Percentiles rank a stretch among this genome's conserved stretches.
phyloP scores from a whole-genome alignment of 92 coral and sea anemone genomes.

The Phymanthus crucifer region DNA sequence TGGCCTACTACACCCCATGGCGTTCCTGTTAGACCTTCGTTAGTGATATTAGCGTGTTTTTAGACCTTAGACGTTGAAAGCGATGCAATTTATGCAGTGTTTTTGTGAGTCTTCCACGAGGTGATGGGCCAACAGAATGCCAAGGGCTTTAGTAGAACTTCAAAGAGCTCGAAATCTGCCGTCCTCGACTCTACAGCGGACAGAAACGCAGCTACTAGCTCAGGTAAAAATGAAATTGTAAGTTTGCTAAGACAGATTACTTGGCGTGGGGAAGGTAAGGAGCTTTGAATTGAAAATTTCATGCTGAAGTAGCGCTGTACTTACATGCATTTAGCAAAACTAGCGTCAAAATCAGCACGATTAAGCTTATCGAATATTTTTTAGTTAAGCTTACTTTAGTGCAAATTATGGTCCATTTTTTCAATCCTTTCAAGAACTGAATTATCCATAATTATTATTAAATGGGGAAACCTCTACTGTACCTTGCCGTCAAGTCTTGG shows the following conservation, averaged over 20 bases:
- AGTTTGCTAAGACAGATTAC: neutral
- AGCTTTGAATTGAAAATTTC: neutral
- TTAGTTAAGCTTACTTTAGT: no score
- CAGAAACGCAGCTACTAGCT: constrained; percentile 1
- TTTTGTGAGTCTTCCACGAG: constrained; percentile 1
- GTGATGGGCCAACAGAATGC: constrained; percentile 53
- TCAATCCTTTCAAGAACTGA: neutral
- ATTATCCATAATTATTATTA: neutral
- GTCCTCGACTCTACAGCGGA: constrained; percentile 12
- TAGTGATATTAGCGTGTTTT: neutral
- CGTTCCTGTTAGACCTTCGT: constrained; percentile 17
- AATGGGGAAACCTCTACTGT: neutral
- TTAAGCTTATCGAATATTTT: neutral
- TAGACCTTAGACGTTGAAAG: neutral
- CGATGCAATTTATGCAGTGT: constrained; percentile 23
- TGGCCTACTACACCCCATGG: neutral
- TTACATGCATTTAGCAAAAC: no score
- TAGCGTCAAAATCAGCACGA: neutral
- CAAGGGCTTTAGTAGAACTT: constrained; percentile 26
- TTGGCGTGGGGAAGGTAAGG: neutral
- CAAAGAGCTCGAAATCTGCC: constrained; percentile 27
- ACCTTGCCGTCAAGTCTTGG: neutral
- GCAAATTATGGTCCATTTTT: neutral
- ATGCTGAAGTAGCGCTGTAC: neutral
- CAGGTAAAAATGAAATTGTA: constrained; percentile 8